phyloP scores from a whole-genome alignment of 92 coral and sea anemone species.

The Parazoanthus atlanticus region DNA sequence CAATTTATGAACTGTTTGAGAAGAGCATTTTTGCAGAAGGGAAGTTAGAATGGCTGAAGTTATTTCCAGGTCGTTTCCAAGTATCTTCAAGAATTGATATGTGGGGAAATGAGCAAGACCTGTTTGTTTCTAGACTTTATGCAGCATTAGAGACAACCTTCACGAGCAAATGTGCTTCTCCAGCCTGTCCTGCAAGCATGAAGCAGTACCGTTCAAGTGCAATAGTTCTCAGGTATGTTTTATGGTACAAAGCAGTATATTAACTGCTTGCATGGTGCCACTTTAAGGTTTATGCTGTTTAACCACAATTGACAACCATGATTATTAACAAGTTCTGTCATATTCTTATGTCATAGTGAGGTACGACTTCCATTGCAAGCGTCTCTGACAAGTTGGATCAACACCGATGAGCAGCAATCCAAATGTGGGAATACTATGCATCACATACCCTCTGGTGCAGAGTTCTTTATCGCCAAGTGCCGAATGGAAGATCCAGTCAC shows the following conservation, averaged over 20 bases:
- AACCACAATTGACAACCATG: constrained; percentile 6
- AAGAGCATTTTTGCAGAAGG: constrained; percentile 35
- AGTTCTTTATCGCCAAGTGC: constrained; percentile 49
- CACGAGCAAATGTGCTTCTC: neutral
- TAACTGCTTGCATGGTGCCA: neutral
- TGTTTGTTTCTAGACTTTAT: constrained; percentile 36
- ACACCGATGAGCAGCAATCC: constrained; percentile 49
- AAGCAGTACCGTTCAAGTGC: neutral
- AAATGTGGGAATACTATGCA: constrained; percentile 57
- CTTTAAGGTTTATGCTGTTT: neutral
- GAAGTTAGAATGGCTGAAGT: too few species aligned
- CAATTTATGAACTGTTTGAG: constrained; percentile 20
- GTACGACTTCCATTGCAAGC: constrained; percentile 57
- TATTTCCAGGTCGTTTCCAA: constrained; percentile 40
- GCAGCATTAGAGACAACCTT: neutral
- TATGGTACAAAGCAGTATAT: neutral
- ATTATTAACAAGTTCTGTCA: neutral
- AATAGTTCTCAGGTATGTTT: neutral
- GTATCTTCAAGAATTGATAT: constrained; percentile 28
- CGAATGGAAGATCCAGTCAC: constrained; percentile 55
- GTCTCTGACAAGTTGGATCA: constrained; percentile 48
- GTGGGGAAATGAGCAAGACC: constrained; percentile 50
- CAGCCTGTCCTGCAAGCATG: neutral
- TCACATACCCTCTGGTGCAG: constrained; percentile 53
- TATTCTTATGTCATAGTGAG: constrained; percentile 15